These are phyloP conservation scores for Muscina levida DNA, from an alignment of 2,888 invertebrate species.

Conservation along the genomic window DNA sequence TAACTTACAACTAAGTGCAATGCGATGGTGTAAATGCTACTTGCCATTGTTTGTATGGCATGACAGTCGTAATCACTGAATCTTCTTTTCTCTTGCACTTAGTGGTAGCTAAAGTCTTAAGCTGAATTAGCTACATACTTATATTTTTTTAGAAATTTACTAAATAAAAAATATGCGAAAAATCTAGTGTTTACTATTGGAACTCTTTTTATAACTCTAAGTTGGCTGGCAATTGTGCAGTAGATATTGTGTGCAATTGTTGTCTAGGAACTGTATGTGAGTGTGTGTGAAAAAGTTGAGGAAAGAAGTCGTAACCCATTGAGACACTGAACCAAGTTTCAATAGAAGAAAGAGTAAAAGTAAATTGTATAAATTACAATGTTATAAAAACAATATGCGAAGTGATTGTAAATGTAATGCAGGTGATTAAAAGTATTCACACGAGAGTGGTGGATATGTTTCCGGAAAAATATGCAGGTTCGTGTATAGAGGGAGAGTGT, in stretches of 20 bases:
- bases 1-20: slow-evolving; percentile 30
- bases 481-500: too few species aligned
- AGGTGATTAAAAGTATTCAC: too few species aligned
- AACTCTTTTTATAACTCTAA: too few species aligned
- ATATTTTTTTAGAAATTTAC: slow-evolving; percentile 3
- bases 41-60: too few species aligned
- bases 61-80: neutral
- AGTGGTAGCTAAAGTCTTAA: neutral
- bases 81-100: neutral
- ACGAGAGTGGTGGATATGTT: too few species aligned
- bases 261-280: neutral
- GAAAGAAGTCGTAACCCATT: slow-evolving; percentile 6
- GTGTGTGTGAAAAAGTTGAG: slow-evolving; percentile 13
- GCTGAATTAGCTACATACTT: neutral
- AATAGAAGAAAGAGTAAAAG: slow-evolving; percentile 37
- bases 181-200: neutral
- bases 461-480: too few species aligned
- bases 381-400: too few species aligned
- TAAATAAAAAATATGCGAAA: neutral
- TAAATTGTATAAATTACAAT: slow-evolving; percentile 22
- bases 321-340: neutral
- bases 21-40: too few species aligned
- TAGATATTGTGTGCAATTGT: slow-evolving; percentile 29
- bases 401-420: too few species aligned
- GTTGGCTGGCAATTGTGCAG: neutral